Evolutionary conservation across 2,113 vertebrate genomes (phyloP), one percentile per base, ranked within the genome.

Genomic region (Platysteira castanea): DNA sequence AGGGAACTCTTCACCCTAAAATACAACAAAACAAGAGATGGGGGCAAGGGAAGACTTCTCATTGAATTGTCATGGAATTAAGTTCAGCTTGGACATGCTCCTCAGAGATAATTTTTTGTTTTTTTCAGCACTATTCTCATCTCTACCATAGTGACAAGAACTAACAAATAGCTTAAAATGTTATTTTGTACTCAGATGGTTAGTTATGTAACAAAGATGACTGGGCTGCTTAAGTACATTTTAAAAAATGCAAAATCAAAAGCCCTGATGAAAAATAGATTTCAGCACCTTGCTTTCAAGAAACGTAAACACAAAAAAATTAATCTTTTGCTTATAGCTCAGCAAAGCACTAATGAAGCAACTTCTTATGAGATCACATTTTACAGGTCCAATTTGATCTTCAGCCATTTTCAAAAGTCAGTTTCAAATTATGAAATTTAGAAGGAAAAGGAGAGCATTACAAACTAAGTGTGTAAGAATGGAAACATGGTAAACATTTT

Each of bases 401-500:
- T 73, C 63, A 73, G 13, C 3, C 27, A 10, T 80, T 96, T 92
- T 56, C 67, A 76, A 7, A 53, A 74, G 35, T 42, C 42, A 79
- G 35, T 61, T 90, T 81, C 63, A 92, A 88, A 67, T 67, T 2
- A 70, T 2, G 6, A 74, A 90, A 86, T 70, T 61, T 30, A 44
- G 20, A 83, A 86, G 44, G 60, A 59, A 88, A 90, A 64, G 42
- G 53, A 90, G 24, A 68, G 8, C 35, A 84, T 61, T 39, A 80
- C 19, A 91, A 91, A 87, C 37, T 39, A 82, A 90, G 23, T 12
- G 6, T 88, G 0, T 60, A 92, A 88, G 21, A 82, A 77, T 46
- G 46, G 42, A 92, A 94, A 92, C 39, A 90, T 0, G 5, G 88
- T 81, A 92, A 97, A 95, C 69, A 89, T 84, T 89, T 91, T 69